A percentile compares a stretch with the other conserved stretches of the same genome.
These are phyloP conservation scores for Hypotaenidia okinawae DNA, from an alignment of 2,797 vertebrate genomes.

Conservation along the genomic window DNA sequence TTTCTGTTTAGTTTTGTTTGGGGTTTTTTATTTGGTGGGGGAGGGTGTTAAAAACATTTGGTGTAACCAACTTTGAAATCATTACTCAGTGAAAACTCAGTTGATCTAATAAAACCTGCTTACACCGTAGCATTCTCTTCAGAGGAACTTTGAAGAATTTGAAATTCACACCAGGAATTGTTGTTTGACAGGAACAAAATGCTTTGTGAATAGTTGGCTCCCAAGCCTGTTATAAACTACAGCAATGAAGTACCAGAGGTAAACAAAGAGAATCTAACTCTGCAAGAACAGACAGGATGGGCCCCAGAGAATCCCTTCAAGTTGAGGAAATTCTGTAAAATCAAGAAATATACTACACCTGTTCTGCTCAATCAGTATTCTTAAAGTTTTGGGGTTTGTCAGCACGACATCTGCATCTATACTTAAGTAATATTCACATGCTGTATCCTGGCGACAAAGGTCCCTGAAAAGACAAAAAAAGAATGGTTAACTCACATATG, in stretches of 20 bases:
- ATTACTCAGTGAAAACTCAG: background rate
- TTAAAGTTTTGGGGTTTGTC: slow-evolving; percentile 91
- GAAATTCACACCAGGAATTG: background rate
- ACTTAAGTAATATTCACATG: slow-evolving; percentile 93
- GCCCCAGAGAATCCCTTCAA: background rate
- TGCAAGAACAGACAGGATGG: background rate
- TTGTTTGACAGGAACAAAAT: background rate
- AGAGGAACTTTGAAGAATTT: background rate
- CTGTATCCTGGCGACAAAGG: slow-evolving; percentile 87
- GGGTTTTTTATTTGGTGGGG: background rate
- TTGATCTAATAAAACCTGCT: background rate
- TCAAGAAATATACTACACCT: slow-evolving; percentile 80
- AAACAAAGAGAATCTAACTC: background rate
- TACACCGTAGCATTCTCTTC: background rate
- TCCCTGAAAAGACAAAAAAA: slow-evolving; percentile 81
- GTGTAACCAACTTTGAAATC: background rate
- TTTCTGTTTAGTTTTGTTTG: background rate
- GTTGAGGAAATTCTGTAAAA: background rate
- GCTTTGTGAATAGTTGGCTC: background rate
- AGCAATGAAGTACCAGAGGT: background rate
- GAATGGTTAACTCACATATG: background rate
- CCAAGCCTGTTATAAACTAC: fast-evolving
- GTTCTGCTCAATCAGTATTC: slow-evolving; percentile 96
- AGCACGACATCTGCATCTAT: slow-evolving; percentile 95
- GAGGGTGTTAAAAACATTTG: background rate